Conservation (phyloP, 2,113 vertebrate genomes). For the human (Homo sapiens) region DNA sequence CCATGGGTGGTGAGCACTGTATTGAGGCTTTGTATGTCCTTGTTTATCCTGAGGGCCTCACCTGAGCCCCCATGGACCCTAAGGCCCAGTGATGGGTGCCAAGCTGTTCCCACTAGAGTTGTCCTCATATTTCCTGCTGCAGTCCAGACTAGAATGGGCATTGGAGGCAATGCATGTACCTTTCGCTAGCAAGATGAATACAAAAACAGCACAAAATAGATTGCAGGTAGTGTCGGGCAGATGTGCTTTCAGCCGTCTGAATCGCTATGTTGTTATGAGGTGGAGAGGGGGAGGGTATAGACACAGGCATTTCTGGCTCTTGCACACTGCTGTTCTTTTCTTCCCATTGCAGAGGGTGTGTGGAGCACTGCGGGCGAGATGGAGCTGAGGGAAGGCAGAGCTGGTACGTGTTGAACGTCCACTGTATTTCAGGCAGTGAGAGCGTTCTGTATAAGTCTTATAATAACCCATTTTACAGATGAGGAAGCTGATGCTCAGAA, state of each 20-base stretch:
- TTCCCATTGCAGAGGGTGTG: rapidly evolving
- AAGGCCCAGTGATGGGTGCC: neutral
- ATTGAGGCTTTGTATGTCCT: no score
- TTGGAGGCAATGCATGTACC: rapidly evolving
- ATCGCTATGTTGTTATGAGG: rapidly evolving
- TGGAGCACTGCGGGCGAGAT: rapidly evolving
- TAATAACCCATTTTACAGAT: neutral
- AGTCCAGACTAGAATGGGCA: neutral
- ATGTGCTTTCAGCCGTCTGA: neutral
- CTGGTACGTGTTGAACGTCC: rapidly evolving
- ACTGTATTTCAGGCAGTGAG: neutral
- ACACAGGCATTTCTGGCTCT: neutral
- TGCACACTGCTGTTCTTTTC: rapidly evolving
- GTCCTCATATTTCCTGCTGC: no score
- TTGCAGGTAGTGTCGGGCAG: rapidly evolving
- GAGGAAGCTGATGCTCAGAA: neutral
- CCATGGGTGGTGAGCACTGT: neutral
- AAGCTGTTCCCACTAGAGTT: neutral
- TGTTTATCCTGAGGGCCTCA: neutral
- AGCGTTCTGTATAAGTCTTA: no score
- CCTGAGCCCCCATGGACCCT: rapidly evolving
- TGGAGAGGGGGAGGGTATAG: neutral
- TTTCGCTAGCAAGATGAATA: neutral
- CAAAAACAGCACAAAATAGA: rapidly evolving
- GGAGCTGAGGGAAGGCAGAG: neutral